Conservation (phyloP, 2,113 vertebrate species). For the Poeciliopsis retropinna region DNA sequence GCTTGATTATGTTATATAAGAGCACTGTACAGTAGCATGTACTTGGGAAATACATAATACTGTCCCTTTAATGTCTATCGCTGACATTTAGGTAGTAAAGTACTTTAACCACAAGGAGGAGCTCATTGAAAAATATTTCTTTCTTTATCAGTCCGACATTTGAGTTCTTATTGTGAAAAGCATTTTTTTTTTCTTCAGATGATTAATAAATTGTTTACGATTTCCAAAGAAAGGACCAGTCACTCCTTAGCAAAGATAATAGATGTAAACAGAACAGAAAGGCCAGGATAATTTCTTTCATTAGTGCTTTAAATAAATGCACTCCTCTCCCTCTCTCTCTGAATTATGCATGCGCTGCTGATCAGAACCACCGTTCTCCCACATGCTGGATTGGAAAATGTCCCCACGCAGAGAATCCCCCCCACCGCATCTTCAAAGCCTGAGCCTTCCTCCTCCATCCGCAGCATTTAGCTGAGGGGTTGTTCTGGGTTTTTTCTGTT, state of each 20-base stretch:
- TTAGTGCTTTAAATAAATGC: not conserved
- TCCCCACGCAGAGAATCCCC: slow-evolving; percentile 44
- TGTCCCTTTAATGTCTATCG: not conserved
- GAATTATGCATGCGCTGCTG: slow-evolving; percentile 37
- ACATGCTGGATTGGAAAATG: slow-evolving; percentile 46
- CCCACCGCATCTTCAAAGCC: slow-evolving; percentile 57
- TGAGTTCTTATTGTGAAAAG: not conserved
- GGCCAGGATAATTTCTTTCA: not conserved
- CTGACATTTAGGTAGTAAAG: slow-evolving; percentile 30
- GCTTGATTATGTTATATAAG: too few relatives aligned
- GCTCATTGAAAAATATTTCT: slow-evolving; percentile 42
- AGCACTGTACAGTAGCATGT: too few relatives aligned
- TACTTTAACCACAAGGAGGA: slow-evolving; percentile 67
- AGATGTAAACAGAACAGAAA: not conserved
- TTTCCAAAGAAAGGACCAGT: not conserved
- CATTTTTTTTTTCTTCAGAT: not conserved
- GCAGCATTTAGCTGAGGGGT: slow-evolving; percentile 64
- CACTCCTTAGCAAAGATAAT: not conserved
- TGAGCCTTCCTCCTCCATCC: slow-evolving; percentile 45
- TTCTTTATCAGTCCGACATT: not conserved
- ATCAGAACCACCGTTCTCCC: slow-evolving; percentile 53
- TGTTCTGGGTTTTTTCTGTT: too few relatives aligned
- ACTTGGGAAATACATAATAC: too few relatives aligned
- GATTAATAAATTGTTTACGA: not conserved
- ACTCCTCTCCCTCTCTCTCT: not conserved